Conservation (phyloP, 2,888 invertebrate species). For the Tetranychus truncatus region DNA sequence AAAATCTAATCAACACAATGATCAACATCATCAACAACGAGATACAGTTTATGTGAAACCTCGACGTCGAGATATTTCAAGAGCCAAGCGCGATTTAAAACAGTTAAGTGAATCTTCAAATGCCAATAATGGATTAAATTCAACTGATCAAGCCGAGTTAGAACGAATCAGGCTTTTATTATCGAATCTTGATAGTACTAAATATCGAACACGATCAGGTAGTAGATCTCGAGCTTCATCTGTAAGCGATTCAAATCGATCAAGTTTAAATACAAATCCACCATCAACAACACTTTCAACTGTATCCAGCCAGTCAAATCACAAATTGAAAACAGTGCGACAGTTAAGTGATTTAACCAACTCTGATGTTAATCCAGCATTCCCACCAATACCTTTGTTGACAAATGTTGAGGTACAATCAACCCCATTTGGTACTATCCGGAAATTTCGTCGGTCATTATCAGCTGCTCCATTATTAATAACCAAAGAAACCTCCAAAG, state of each 20-base stretch:
- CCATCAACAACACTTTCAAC: neutral
- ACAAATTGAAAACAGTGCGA: neutral
- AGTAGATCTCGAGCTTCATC: slow-evolving; percentile 9
- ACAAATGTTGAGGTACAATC: neutral
- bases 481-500: neutral
- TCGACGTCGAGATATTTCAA: slow-evolving; percentile 2
- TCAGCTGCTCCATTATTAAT: neutral
- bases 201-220: slow-evolving; percentile 17
- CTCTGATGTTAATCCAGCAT: neutral
- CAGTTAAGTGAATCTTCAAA: neutral
- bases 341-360: neutral
- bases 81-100: neutral
- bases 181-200: slow-evolving; percentile 19
- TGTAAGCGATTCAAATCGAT: neutral
- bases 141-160: slow-evolving; percentile 9
- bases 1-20: neutral
- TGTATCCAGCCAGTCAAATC: neutral
- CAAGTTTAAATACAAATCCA: neutral
- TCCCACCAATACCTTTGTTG: neutral
- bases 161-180: slow-evolving; percentile 20
- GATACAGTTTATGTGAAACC: neutral
- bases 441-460: slow-evolving; percentile 7
- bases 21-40: neutral
- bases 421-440: neutral
- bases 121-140: neutral